These are phyloP conservation scores for Eurystomus gularis DNA, from an alignment of 2,113 vertebrate species.

Conservation along the genomic window DNA sequence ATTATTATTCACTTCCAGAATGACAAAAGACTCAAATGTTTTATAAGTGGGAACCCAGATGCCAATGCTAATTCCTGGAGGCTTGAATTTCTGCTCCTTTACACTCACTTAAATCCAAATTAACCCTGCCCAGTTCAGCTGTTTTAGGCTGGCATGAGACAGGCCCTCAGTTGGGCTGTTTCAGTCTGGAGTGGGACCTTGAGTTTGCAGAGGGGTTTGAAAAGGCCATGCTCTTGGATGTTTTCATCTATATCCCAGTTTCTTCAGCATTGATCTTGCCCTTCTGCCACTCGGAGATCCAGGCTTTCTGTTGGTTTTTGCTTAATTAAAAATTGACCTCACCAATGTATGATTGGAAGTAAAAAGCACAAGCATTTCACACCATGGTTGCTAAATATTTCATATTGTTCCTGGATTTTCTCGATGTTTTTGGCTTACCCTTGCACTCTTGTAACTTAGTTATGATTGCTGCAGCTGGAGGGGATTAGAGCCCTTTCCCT, in stretches of 20 bases:
- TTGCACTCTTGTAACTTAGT: not conserved
- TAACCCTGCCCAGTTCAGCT: not conserved
- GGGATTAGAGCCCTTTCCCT: not conserved
- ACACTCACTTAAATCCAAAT: not conserved
- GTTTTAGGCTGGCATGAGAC: not conserved
- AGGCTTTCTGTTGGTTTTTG: not conserved
- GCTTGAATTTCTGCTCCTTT: not conserved
- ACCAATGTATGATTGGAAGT: not conserved
- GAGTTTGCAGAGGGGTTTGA: not conserved
- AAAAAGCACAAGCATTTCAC: not conserved
- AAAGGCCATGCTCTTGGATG: not conserved
- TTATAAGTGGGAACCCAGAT: not conserved
- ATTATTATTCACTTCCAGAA: not conserved
- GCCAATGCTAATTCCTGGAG: not conserved
- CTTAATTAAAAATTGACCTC: not conserved
- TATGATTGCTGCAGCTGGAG: not conserved
- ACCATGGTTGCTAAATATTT: rapidly evolving
- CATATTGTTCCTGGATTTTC: not conserved
- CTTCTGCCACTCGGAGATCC: not conserved
- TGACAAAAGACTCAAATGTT: not conserved
- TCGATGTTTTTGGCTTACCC: not conserved
- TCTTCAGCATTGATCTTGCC: rapidly evolving
- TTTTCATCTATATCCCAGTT: not conserved
- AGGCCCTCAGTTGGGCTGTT: not conserved
- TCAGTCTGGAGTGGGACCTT: not conserved